A percentile compares a stretch with the other conserved stretches of the same genome.
Conservation (phyloP, 1,140 invertebrate species). For the Drosophila bocki region DNA sequence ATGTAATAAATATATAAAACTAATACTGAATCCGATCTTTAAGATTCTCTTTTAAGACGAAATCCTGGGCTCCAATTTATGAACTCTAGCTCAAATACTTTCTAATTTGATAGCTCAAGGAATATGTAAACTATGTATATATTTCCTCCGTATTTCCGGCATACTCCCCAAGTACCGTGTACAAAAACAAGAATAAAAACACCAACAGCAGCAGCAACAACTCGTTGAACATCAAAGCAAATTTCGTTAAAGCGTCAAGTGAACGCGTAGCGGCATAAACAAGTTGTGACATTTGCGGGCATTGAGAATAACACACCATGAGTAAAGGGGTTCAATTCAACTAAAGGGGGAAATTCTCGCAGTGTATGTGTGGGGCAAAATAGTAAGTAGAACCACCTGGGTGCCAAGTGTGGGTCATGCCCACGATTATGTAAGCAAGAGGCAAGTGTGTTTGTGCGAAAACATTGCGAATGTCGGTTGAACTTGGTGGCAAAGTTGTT, state of each 20-base stretch:
- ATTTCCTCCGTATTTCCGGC: background rate
- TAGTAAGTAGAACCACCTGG: constrained; percentile 41
- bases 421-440: constrained; percentile 36
- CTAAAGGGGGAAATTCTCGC: constrained; percentile 4
- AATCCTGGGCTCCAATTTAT: background rate
- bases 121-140: background rate
- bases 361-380: constrained; percentile 24
- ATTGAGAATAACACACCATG: background rate
- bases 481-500: constrained; percentile 23
- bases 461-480: constrained; percentile 13
- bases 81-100: too few species aligned
- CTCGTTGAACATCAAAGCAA: constrained; percentile 74
- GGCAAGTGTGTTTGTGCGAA: background rate
- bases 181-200: constrained; percentile 38
- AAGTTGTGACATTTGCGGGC: constrained; percentile 58
- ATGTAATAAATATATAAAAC: background rate
- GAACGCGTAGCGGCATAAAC: constrained; percentile 57
- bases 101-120: background rate
- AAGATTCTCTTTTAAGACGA: background rate
- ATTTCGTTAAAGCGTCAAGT: constrained; percentile 48
- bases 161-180: background rate
- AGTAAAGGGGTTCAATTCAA: background rate
- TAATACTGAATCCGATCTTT: background rate
- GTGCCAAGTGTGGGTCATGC: constrained; percentile 42
- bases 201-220: constrained; percentile 38